Evolutionary conservation across 2,113 vertebrate genomes (phyloP), one percentile per base, ranked within the genome.

Genomic region (Pipra filicauda): DNA sequence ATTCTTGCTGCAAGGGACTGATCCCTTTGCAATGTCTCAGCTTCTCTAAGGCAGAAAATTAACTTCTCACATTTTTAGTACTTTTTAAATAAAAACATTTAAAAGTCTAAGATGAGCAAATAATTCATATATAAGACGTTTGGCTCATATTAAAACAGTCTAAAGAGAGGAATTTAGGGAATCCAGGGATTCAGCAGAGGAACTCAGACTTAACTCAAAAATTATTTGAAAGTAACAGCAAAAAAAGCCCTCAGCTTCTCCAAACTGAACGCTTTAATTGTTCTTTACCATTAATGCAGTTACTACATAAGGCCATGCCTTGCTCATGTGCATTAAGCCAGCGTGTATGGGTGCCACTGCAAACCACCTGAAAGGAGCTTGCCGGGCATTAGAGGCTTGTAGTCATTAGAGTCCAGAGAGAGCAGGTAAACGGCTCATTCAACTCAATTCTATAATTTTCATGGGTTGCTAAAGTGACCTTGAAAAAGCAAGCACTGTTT

Each of bases 331-430:
- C 23, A 27, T 7, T 13, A 30, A 66, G n/a, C 12, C 30, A 28
- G 20, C 0, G 0, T 8, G 52, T 21, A 30, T 27, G 30, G n/a
- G 37, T 13, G 71, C 15, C 37, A 16, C 39, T 24, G 66, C 30
- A 82, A 70, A 11, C 35, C 58, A 61, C 9, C 35, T 27, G 24
- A 61, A 18, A 27, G 35, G 24, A 61, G 24, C 24, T 61, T 61
- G 58, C 35, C 27, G 24, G 58, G 23, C 35, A 61, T 61, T 61
- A 61, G n/a, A 37, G 15, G 22, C 15, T 37, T 35, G 27, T 0
- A 17, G 31, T 72, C 5, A 1, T 12, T 10, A 11, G 21, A 65
- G 59, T 13, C 51, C 43, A 54, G 1, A 0, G 22, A 24, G 6
- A 55, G 52, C 43, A 59, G 28, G 22, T 13, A 43, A 87, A 55